A percentile compares a stretch with the other conserved stretches of the same genome.
These are phyloP conservation scores for Polyommatus iphigenia DNA, from an alignment of 2,888 invertebrate genomes.

Conservation along the genomic window DNA sequence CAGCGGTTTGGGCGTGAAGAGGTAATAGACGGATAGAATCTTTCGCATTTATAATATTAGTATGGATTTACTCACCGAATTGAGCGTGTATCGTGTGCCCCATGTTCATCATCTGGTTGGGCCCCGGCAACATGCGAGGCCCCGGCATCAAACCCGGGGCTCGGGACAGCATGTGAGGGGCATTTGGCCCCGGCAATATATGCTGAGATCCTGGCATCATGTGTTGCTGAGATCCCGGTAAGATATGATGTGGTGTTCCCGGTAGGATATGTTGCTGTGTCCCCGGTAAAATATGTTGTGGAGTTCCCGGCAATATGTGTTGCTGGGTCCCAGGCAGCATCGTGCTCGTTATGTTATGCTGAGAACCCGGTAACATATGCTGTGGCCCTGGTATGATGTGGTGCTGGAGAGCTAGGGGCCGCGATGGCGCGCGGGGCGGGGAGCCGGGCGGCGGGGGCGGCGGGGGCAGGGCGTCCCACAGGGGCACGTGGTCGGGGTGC, in stretches of 20 bases:
- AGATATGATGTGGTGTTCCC: not conserved
- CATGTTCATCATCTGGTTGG: not conserved
- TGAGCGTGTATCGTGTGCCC: slow-evolving; percentile 4
- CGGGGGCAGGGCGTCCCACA: slow-evolving; percentile 76
- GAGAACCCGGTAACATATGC: not conserved
- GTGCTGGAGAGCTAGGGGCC: not conserved
- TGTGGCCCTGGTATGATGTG: not conserved
- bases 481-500: slow-evolving; percentile 72
- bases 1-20: too few species aligned
- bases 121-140: not conserved
- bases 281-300: not conserved
- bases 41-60: too few species aligned
- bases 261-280: not conserved
- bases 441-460: slow-evolving; percentile 72
- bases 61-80: not conserved
- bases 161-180: not conserved
- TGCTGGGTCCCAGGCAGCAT: not conserved
- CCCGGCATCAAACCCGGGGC: not conserved
- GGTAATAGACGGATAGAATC: too few species aligned
- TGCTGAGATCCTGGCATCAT: not conserved
- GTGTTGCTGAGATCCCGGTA: not conserved
- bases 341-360: not conserved
- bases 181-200: not conserved
- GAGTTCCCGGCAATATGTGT: not conserved
- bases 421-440: slow-evolving; percentile 47